Evolutionary conservation across 2,888 invertebrate genomes (phyloP), one percentile per base, ranked within the genome.

Genomic region (Diabrotica balteata): DNA sequence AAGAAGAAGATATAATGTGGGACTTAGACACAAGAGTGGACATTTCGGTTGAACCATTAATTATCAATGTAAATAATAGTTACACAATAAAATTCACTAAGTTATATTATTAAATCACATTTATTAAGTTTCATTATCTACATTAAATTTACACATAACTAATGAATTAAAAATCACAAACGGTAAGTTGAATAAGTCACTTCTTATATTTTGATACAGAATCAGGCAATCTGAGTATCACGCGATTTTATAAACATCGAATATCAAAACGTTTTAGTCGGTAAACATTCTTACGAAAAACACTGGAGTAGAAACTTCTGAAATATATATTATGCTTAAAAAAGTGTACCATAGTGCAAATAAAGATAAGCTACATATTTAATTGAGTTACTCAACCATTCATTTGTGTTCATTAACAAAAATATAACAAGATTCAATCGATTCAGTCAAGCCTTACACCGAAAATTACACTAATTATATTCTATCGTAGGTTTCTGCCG

Each of bases 401-500:
- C 17, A 57, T 45, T 55, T 44, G 44, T 53, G 22, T 53, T 53
- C 6, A 7, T 46, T 46, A 45, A 58, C 10, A 46, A 59, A 17
- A 59, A 47, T 11, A 47, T 44, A 9, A 57, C 42, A n/a, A 44
- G 11, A 44, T 7, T 10, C 17, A 22, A 49, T 47, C 17, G 66
- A 57, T 8, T 66, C 69, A 69, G 68, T 67, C 70, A 68, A 49
- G 58, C 22, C 42, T 43, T 42, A 49, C 45, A 60, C 42, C 43
- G 9, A 54, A 11, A 62, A 47, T 44, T 51, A 69, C 42, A 61
- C 44, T 6, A 69, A 55, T 82, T 81, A 88, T 76, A 88, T 88
- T 78, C 85, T 82, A 77, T 87, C 86, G 72, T 88, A 88, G 53
- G 85, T 84, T 69, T 83, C 83, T 49, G 81, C 78, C 22, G 80